A percentile compares a stretch with the other conserved stretches of the same genome.
Evolutionary conservation across 2,113 vertebrate genomes (phyloP).

Genomic region (Atrichornis clamosus): DNA sequence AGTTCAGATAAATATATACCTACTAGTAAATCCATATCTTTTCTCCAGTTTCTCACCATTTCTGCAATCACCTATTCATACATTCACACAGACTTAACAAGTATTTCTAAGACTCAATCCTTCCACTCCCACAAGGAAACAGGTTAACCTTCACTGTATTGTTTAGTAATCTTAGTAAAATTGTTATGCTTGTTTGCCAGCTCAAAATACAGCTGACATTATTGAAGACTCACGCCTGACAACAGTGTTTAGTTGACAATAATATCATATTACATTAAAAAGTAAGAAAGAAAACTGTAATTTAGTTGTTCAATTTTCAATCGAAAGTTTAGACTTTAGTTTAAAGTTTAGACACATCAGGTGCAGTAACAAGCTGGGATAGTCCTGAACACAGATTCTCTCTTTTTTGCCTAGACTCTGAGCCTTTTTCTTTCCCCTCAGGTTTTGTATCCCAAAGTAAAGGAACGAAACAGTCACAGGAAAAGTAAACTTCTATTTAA

Average conservation of each 20-base stretch:
- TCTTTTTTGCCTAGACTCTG: neutral
- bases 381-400: neutral
- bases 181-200: neutral
- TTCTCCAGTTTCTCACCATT: neutral
- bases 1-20: neutral
- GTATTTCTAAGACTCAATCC: neutral
- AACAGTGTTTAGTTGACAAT: neutral
- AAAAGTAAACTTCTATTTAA: neutral
- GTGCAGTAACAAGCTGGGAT: neutral
- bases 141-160: neutral
- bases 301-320: neutral
- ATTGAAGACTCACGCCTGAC: neutral
- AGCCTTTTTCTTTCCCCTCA: rapidly evolving
- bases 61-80: neutral
- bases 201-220: neutral
- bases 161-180: neutral
- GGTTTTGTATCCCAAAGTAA: constrained; percentile 4
- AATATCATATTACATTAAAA: neutral
- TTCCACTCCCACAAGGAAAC: neutral
- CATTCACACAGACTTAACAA: neutral
- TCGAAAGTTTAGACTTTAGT: rapidly evolving
- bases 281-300: neutral
- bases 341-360: neutral
- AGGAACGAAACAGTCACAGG: neutral
- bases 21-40: neutral